phyloP scores from a whole-genome alignment of 2,888 invertebrate genomes.

The Orchestes rusci region DNA sequence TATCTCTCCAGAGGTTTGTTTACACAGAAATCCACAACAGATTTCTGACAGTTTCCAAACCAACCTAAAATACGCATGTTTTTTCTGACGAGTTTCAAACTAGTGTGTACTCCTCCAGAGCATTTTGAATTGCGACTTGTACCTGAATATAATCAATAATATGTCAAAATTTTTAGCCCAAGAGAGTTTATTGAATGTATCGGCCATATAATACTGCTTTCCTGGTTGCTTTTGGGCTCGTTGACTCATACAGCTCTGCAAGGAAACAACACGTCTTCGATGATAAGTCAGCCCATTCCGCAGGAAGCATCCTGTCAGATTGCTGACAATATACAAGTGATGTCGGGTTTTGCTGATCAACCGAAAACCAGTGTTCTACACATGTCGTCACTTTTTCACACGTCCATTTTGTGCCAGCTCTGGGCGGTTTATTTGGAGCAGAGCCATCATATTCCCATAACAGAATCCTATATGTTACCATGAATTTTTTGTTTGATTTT shows the following conservation, averaged over 20 bases:
- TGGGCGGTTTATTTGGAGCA: slow-evolving; percentile 99
- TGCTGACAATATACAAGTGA: slow-evolving; percentile 93
- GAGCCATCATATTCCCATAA: slow-evolving; percentile 57
- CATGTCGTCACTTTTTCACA: slow-evolving; percentile 94
- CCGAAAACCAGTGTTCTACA: slow-evolving; percentile 86
- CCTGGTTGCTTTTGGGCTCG: slow-evolving; percentile 95
- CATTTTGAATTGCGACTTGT: too few species aligned
- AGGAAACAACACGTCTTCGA: slow-evolving; percentile 43
- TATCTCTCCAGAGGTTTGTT: too few species aligned
- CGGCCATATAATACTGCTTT: slow-evolving; percentile 85
- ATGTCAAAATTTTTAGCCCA: slow-evolving; percentile 62
- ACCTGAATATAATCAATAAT: too few species aligned
- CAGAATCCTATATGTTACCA: slow-evolving; percentile 65
- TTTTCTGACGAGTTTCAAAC: too few species aligned
- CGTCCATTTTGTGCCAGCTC: slow-evolving; percentile 95
- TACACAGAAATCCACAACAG: too few species aligned
- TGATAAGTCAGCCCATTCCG: slow-evolving; percentile 77
- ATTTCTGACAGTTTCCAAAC: too few species aligned
- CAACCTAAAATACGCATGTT: too few species aligned
- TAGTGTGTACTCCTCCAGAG: too few species aligned
- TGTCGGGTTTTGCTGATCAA: slow-evolving; percentile 95
- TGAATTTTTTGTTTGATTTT: slow-evolving; percentile 89
- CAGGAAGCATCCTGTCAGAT: slow-evolving; percentile 94
- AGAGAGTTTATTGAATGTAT: slow-evolving; percentile 95
- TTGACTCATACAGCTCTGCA: slow-evolving; percentile 77